phyloP scores from a whole-genome alignment of 2,888 invertebrate genomes.

The Diaperis boleti region DNA sequence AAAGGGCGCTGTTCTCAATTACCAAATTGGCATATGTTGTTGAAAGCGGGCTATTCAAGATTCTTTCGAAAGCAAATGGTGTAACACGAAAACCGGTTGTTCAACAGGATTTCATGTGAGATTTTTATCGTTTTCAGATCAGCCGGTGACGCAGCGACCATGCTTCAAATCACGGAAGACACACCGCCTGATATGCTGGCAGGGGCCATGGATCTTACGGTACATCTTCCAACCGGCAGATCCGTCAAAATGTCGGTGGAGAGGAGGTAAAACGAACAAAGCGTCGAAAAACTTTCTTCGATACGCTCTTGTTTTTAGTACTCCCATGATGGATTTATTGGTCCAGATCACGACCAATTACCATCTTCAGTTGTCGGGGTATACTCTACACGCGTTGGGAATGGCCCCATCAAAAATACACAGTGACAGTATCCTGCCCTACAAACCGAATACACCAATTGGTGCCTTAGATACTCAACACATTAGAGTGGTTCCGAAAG shows the following conservation, averaged over 20 bases:
- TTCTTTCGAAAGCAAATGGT: conserved; percentile 22
- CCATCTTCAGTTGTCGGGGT: conserved; percentile 76
- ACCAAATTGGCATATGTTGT: not conserved
- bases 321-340: conserved; percentile 83
- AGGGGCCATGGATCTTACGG: conserved; percentile 76
- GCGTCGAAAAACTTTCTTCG: not conserved
- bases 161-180: conserved; percentile 74
- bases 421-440: conserved; percentile 71
- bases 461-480: conserved; percentile 71
- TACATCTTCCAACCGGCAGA: conserved; percentile 71
- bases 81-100: conserved; percentile 13
- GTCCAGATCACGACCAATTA: conserved; percentile 78
- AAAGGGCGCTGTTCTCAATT: not conserved
- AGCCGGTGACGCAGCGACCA: conserved; percentile 59
- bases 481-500: conserved; percentile 63
- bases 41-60: not conserved
- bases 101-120: conserved; percentile 23
- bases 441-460: conserved; percentile 81
- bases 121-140: conserved; percentile 46
- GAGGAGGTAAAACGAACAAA: conserved; percentile 67
- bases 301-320: conserved; percentile 65
- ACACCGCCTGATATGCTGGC: conserved; percentile 78
- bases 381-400: conserved; percentile 75
- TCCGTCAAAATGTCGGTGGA: conserved; percentile 70
- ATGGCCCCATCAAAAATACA: conserved; percentile 65